phyloP scores from a whole-genome alignment of 2,888 invertebrate genomes.

The Xestia sexstrigata region DNA sequence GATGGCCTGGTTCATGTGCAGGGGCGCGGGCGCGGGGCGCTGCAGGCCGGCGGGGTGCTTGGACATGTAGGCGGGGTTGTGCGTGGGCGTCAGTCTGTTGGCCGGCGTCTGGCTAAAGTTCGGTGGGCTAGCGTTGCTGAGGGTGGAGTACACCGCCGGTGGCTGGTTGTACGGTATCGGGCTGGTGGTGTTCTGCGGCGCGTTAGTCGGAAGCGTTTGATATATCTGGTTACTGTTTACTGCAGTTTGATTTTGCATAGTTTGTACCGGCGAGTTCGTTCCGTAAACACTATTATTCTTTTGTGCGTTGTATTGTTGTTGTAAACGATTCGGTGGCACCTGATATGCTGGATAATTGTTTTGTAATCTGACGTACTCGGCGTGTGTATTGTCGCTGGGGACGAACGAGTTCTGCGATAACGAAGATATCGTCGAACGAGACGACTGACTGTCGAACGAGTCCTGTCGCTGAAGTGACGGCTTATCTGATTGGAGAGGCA shows the following conservation, averaged over 20 bases:
- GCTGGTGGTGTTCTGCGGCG: slow-evolving; percentile 78
- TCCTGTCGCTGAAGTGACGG: slow-evolving; percentile 87
- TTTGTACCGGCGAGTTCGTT: slow-evolving; percentile 77
- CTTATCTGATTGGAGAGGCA: slow-evolving; percentile 87
- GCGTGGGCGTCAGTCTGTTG: slow-evolving; percentile 85
- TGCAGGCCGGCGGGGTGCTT: slow-evolving; percentile 80
- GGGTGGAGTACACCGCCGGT: slow-evolving; percentile 80
- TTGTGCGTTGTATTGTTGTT: slow-evolving; percentile 82
- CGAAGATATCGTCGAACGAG: slow-evolving; percentile 88
- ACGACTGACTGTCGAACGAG: slow-evolving; percentile 89
- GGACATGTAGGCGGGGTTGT: slow-evolving; percentile 77
- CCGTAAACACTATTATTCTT: slow-evolving; percentile 82
- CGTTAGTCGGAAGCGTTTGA: slow-evolving; percentile 79
- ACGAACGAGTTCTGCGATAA: slow-evolving; percentile 85
- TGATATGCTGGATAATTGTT: slow-evolving; percentile 84
- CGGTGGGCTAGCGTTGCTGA: slow-evolving; percentile 79
- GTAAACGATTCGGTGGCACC: slow-evolving; percentile 80
- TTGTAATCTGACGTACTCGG: slow-evolving; percentile 84
- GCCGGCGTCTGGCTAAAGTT: slow-evolving; percentile 80
- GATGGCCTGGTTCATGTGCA: slow-evolving; percentile 79
- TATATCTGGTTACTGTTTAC: slow-evolving; percentile 82
- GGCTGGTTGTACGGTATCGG: slow-evolving; percentile 86
- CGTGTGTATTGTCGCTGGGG: slow-evolving; percentile 79
- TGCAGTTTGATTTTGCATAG: slow-evolving; percentile 71
- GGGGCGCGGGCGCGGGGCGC: slow-evolving; percentile 80